A percentile compares a stretch with the other conserved stretches of the same genome.
Evolutionary conservation across 2,113 vertebrate genomes (phyloP).

Genomic region (Hypanus sabinus): DNA sequence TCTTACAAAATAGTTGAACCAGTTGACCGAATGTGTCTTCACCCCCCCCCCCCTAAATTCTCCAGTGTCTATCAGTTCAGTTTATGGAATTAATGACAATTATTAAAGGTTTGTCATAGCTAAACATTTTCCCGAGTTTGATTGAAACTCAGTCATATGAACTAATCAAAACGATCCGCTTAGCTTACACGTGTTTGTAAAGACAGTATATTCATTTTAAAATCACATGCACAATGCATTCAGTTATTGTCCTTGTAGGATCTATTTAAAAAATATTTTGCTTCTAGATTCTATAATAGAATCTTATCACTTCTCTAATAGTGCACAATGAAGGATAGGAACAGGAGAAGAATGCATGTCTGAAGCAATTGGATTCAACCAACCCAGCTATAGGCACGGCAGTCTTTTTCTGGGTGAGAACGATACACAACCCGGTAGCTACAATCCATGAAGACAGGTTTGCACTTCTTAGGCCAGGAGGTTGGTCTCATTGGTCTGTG

Average conservation of each 20-base stretch:
- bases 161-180: neutral
- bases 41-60: neutral
- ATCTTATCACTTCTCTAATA: neutral
- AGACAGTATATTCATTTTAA: slow-evolving; percentile 7
- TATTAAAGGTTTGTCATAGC: neutral
- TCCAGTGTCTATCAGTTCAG: neutral
- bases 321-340: neutral
- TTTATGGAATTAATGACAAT: neutral
- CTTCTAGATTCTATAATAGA: slow-evolving; percentile 11
- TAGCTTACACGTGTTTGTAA: neutral
- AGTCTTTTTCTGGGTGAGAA: slow-evolving; percentile 45
- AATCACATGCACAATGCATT: neutral
- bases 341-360: neutral
- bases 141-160: neutral
- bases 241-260: neutral
- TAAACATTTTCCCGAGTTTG: too few species aligned
- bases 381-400: slow-evolving; percentile 55
- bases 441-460: slow-evolving; percentile 44
- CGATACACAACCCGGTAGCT: slow-evolving; percentile 49
- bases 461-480: slow-evolving; percentile 52
- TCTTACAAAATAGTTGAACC: neutral
- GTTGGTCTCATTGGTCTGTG: slow-evolving; percentile 50
- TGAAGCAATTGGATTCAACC: slow-evolving; percentile 42
- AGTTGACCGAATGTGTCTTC: neutral
- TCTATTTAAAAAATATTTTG: neutral